These are phyloP conservation scores for Synodontis membranacea DNA, from an alignment of 2,113 vertebrate species.

Conservation along the genomic window DNA sequence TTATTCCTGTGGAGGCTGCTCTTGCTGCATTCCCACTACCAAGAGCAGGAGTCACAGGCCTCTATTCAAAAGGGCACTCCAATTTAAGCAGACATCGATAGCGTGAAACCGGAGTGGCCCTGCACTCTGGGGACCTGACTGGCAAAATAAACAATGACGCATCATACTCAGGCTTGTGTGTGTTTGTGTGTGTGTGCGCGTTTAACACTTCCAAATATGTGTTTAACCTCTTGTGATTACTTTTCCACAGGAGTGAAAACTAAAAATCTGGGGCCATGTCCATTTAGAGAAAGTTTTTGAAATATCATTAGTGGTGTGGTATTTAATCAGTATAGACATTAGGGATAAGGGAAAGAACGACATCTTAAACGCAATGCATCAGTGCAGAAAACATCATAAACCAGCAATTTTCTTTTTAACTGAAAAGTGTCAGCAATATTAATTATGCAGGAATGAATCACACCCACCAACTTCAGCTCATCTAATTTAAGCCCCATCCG, in stretches of 20 bases:
- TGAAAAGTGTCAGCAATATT: neutral
- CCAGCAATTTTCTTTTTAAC: neutral
- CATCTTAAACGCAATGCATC: neutral
- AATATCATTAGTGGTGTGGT: neutral
- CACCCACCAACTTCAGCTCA: neutral
- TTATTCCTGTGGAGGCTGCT: constrained; percentile 37
- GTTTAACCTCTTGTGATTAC: neutral
- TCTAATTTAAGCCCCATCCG: neutral
- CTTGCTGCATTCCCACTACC: constrained; percentile 38
- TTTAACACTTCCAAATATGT: neutral
- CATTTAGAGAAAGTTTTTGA: neutral
- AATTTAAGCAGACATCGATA: constrained; percentile 44
- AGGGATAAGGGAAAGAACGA: neutral
- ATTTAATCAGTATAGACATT: neutral
- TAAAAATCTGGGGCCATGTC: neutral
- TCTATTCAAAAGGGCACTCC: constrained; percentile 40
- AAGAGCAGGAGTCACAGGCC: constrained; percentile 19
- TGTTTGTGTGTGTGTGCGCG: neutral
- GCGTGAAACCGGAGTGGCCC: constrained; percentile 43
- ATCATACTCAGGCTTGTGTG: neutral
- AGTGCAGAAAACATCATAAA: neutral
- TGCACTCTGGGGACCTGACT: constrained; percentile 16
- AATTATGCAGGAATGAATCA: neutral
- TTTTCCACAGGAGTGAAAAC: neutral
- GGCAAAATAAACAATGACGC: constrained; percentile 32